phyloP scores from a whole-genome alignment of 2,888 invertebrate species.

The Eilema caniola region DNA sequence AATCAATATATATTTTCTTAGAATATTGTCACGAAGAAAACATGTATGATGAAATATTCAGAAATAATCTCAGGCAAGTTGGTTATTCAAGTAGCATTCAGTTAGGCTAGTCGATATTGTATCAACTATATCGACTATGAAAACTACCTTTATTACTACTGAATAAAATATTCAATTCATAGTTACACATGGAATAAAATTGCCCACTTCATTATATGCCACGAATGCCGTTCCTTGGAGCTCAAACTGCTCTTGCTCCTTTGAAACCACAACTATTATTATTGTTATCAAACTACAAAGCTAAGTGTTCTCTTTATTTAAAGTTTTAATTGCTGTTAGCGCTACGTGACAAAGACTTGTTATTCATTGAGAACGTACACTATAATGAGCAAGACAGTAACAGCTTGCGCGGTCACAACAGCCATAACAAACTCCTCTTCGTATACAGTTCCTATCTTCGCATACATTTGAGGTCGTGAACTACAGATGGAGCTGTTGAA shows the following conservation, averaged over 20 bases:
- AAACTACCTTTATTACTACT: not conserved
- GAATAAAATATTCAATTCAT: not conserved
- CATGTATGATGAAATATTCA: not conserved
- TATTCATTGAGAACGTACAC: not conserved
- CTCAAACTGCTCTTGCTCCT: not conserved
- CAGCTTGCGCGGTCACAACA: not conserved
- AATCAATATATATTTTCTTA: constrained; percentile 6
- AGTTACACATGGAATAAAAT: not conserved
- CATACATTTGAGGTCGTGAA: not conserved
- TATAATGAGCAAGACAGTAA: not conserved
- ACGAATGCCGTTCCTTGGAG: not conserved
- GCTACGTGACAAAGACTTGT: not conserved
- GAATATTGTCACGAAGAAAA: constrained; percentile 3
- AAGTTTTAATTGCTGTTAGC: constrained; percentile 21
- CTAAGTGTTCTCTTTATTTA: not conserved
- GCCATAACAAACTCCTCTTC: constrained; percentile 2
- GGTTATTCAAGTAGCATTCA: too few species aligned
- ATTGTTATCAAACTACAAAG: not conserved
- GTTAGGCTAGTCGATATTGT: not conserved
- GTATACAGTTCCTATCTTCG: not conserved
- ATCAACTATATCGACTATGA: not conserved
- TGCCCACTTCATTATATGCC: not conserved
- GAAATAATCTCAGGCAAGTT: not conserved
- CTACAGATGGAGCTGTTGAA: not conserved
- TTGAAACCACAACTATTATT: not conserved